These are phyloP conservation scores for Cladorhizidae sp. DNA, from an alignment of 37 sponge, comb jelly and placozoan species.

Conservation along the genomic window DNA sequence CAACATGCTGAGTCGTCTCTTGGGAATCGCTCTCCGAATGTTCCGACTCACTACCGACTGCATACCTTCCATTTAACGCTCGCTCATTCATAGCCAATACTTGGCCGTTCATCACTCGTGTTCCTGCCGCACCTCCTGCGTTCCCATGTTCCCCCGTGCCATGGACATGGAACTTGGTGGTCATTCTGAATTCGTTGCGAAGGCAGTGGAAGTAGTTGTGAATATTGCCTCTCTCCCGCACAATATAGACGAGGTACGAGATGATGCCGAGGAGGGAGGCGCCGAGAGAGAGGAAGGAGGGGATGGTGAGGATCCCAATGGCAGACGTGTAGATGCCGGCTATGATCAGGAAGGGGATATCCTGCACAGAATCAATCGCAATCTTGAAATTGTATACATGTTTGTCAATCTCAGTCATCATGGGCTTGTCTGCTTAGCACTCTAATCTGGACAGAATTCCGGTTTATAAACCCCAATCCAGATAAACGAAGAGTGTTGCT, in stretches of 20 bases:
- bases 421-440: too few species aligned
- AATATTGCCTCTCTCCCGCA: slow-evolving; percentile 36
- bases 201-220: slow-evolving; percentile 23
- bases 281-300: slow-evolving; percentile 42
- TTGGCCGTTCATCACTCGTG: neutral
- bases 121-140: neutral
- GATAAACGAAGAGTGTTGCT: too few species aligned
- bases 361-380: slow-evolving; percentile 39
- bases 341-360: slow-evolving; percentile 48
- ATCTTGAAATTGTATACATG: too few species aligned
- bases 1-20: slow-evolving; percentile 16
- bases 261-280: slow-evolving; percentile 34
- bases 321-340: slow-evolving; percentile 13
- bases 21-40: slow-evolving; percentile 47
- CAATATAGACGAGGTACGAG: slow-evolving; percentile 28
- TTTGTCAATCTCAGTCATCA: too few species aligned
- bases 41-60: slow-evolving; percentile 38
- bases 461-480: too few species aligned
- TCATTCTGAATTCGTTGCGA: neutral
- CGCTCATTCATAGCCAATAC: slow-evolving; percentile 1
- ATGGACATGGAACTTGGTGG: neutral
- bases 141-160: neutral
- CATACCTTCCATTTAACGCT: neutral
- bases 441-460: too few species aligned
- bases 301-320: neutral